Conservation (phyloP, 2,797 vertebrate genomes). For the Staurois parvus region DNA sequence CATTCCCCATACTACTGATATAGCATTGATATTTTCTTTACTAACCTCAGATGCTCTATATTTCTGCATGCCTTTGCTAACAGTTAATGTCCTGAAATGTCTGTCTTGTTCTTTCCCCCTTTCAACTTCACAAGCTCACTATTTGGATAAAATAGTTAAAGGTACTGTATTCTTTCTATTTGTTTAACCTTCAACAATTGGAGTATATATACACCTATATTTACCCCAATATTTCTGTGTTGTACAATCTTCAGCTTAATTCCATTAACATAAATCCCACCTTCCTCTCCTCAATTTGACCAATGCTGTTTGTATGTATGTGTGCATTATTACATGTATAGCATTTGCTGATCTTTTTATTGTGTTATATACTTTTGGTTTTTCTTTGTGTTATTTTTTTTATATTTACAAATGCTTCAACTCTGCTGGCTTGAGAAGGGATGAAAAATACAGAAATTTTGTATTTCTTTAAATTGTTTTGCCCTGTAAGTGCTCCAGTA, state of each 20-base stretch:
- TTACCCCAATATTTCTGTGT: conserved; percentile 53
- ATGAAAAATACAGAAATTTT: conserved; percentile 74
- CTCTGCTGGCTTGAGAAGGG: conserved; percentile 72
- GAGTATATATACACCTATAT: conserved; percentile 53
- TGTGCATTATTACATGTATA: conserved; percentile 55
- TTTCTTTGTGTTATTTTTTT: conserved; percentile 39
- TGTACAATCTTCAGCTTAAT: conserved; percentile 43
- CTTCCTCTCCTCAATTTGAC: conserved; percentile 45
- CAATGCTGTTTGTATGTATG: conserved; percentile 55
- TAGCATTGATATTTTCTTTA: conserved; percentile 60
- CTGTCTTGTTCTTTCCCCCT: conserved; percentile 77
- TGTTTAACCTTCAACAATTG: conserved; percentile 65
- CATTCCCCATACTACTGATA: neutral
- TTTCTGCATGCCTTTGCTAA: conserved; percentile 82
- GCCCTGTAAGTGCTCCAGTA: conserved; percentile 58
- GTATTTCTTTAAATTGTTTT: conserved; percentile 32
- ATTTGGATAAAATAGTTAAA: conserved; percentile 99
- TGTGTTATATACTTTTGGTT: conserved; percentile 20
- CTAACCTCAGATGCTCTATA: conserved; percentile 70
- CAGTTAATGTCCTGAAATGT: conserved; percentile 84
- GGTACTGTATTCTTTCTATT: conserved; percentile 86
- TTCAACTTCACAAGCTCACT: conserved; percentile 86
- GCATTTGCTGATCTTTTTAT: conserved; percentile 51
- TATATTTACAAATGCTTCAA: conserved; percentile 19
- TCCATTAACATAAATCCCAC: conserved; percentile 28